Percentiles rank a stretch among this genome's conserved stretches.
These are phyloP conservation scores for Hydropsyche betteni DNA, from an alignment of 2,888 invertebrate species.

Conservation along the genomic window DNA sequence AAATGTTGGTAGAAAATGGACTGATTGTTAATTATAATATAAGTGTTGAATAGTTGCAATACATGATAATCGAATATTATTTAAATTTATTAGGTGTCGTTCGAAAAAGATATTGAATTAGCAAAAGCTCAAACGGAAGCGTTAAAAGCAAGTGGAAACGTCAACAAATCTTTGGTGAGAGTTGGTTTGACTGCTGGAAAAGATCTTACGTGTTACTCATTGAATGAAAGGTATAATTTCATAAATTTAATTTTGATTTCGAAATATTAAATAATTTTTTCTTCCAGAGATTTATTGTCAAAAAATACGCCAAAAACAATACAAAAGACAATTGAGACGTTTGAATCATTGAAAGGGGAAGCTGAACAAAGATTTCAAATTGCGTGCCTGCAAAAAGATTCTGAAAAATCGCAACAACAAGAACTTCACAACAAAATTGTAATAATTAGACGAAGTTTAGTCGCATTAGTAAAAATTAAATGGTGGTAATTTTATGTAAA, in stretches of 20 bases:
- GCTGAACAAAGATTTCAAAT: conserved; percentile 38
- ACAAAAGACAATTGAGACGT: conserved; percentile 30
- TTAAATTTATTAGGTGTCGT: conserved; percentile 56
- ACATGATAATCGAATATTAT: background rate
- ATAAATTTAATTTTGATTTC: background rate
- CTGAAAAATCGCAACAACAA: conserved; percentile 38
- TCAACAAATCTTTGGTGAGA: conserved; percentile 61
- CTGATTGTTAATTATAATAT: background rate
- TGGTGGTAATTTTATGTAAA: too few relatives aligned
- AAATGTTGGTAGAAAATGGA: conserved; percentile 51
- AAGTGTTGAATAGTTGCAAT: too few relatives aligned
- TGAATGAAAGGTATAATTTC: conserved; percentile 45
- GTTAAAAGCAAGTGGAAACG: conserved; percentile 60
- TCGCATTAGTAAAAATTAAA: too few relatives aligned
- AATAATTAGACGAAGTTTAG: background rate
- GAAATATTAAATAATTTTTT: background rate
- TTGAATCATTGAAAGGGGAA: conserved; percentile 28
- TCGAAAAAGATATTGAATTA: conserved; percentile 60
- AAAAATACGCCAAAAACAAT: conserved; percentile 34
- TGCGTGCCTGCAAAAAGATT: conserved; percentile 40
- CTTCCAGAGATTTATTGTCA: conserved; percentile 42
- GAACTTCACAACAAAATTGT: conserved; percentile 43
- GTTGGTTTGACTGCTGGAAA: conserved; percentile 55
- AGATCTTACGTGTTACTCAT: conserved; percentile 38
- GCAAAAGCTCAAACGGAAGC: conserved; percentile 61